Percentiles rank a stretch among this genome's conserved stretches.
Conservation (phyloP, 2,113 vertebrate genomes). For the Chloebia gouldiae region DNA sequence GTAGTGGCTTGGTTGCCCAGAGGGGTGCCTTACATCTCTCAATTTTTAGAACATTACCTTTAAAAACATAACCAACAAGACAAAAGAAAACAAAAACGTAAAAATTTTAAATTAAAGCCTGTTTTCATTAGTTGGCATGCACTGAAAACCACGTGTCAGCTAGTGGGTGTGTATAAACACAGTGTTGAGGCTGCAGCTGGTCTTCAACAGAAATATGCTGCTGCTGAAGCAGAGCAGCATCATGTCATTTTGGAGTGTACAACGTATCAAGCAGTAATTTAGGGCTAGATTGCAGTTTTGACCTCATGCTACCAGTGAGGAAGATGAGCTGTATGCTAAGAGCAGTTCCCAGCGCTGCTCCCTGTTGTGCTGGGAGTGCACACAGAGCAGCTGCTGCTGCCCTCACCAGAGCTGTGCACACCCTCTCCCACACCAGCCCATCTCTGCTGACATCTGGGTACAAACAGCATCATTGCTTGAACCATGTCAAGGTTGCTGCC, state of each 20-base stretch:
- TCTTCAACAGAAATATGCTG: neutral
- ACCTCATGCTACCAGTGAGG: neutral
- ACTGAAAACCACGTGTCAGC: neutral
- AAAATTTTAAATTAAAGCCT: neutral
- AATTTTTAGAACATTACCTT: neutral
- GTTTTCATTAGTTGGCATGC: neutral
- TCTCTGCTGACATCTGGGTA: neutral
- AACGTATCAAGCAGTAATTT: neutral
- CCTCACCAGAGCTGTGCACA: neutral
- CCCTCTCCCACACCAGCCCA: neutral
- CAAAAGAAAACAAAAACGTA: neutral
- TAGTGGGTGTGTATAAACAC: neutral
- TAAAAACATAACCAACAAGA: neutral
- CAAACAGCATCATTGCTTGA: neutral
- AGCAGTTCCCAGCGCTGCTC: neutral
- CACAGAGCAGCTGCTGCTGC: neutral
- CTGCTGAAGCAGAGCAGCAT: neutral
- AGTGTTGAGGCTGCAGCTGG: neutral
- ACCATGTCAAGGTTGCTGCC: neutral
- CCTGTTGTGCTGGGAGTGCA: neutral
- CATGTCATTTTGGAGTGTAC: neutral
- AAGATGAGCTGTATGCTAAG: neutral
- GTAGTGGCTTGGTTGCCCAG: neutral
- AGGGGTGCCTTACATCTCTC: neutral
- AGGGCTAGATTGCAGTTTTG: neutral